phyloP scores from a whole-genome alignment of 2,888 invertebrate genomes.

The Aspidiotus destructor region DNA sequence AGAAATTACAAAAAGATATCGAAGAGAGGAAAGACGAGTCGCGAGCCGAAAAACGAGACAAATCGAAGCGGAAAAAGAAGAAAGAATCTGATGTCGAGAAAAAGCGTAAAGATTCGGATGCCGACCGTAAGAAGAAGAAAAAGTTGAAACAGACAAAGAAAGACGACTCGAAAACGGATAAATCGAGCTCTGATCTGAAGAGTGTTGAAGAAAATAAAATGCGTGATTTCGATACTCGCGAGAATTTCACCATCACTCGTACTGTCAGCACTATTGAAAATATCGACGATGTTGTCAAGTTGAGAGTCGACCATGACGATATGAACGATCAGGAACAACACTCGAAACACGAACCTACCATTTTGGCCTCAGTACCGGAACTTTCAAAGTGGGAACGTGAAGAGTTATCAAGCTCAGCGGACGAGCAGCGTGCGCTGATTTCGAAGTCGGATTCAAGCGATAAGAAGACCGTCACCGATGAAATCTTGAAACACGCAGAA shows the following conservation, averaged over 20 bases:
- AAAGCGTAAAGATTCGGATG: slow-evolving; percentile 39
- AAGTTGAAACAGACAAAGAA: slow-evolving; percentile 38
- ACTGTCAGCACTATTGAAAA: slow-evolving; percentile 38
- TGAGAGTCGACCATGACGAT: not conserved
- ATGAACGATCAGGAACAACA: slow-evolving; percentile 27
- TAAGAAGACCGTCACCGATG: slow-evolving; percentile 66
- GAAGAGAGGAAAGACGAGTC: slow-evolving; percentile 36
- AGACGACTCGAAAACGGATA: slow-evolving; percentile 38
- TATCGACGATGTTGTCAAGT: slow-evolving; percentile 30
- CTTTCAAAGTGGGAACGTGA: slow-evolving; percentile 83
- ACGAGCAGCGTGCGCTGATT: slow-evolving; percentile 37
- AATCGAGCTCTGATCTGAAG: slow-evolving; percentile 32
- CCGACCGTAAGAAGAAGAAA: slow-evolving; percentile 40
- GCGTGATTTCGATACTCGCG: not conserved
- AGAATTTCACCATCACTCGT: not conserved
- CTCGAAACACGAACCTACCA: slow-evolving; percentile 49
- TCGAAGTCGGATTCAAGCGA: slow-evolving; percentile 35
- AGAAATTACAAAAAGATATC: slow-evolving; percentile 8
- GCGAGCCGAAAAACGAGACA: slow-evolving; percentile 36
- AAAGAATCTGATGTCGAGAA: slow-evolving; percentile 40
- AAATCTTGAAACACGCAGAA: slow-evolving; percentile 81
- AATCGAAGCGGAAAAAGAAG: slow-evolving; percentile 37
- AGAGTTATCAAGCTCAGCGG: slow-evolving; percentile 47
- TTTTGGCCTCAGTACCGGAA: slow-evolving; percentile 65
- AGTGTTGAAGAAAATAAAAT: slow-evolving; percentile 37